Percentiles rank a stretch among this genome's conserved stretches.
Evolutionary conservation across 2,888 invertebrate genomes (phyloP).

Genomic region (Philereme vetulata): DNA sequence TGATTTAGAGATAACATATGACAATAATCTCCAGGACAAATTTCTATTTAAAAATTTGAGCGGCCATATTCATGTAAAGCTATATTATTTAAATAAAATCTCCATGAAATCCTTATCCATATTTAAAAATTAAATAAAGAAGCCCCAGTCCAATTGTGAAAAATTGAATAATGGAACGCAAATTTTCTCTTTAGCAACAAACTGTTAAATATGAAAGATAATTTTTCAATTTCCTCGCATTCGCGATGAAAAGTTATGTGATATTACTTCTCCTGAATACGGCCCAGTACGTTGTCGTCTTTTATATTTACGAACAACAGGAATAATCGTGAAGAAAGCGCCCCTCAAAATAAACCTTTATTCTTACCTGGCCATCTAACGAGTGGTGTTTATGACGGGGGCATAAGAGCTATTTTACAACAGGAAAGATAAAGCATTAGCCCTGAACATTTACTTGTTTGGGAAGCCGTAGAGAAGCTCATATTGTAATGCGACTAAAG

Average conservation of each 20-base stretch:
- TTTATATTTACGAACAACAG: slow-evolving; percentile 72
- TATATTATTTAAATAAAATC: too few relatives aligned
- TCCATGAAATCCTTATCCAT: too few relatives aligned
- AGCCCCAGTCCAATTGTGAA: too few relatives aligned
- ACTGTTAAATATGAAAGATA: too few relatives aligned
- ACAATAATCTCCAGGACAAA: too few relatives aligned
- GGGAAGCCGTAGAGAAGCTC: slow-evolving; percentile 16
- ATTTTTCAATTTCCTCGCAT: too few relatives aligned
- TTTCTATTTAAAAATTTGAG: too few relatives aligned
- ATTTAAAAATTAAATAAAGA: too few relatives aligned
- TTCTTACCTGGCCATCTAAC: slow-evolving; percentile 49
- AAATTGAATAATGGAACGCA: too few relatives aligned
- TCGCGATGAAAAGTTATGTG: background rate
- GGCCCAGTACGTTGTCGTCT: slow-evolving; percentile 60
- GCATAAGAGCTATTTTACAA: slow-evolving; percentile 54
- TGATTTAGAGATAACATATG: too few relatives aligned
- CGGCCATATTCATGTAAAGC: too few relatives aligned
- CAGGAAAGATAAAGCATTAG: slow-evolving; percentile 7
- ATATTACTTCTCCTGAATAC: slow-evolving; percentile 40
- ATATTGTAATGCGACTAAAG: background rate
- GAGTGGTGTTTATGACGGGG: slow-evolving; percentile 45
- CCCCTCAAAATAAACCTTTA: slow-evolving; percentile 70
- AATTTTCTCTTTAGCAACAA: too few relatives aligned
- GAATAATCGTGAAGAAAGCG: slow-evolving; percentile 75
- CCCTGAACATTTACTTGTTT: slow-evolving; percentile 14